Conservation (phyloP, 2,797 vertebrate genomes). For the Labroides dimidiatus region DNA sequence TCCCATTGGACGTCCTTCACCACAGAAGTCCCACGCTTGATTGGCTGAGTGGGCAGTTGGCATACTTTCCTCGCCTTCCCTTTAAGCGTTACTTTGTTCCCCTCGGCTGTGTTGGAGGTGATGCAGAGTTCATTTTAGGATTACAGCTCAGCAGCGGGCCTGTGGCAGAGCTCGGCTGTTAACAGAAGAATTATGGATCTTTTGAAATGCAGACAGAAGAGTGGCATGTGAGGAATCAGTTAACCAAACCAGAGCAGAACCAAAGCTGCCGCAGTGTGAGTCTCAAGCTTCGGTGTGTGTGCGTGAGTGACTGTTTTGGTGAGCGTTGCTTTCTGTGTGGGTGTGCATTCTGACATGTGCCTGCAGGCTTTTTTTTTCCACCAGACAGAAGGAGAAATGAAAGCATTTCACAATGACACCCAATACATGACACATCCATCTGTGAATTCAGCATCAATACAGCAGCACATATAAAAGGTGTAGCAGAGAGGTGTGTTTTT, state of each 20-base stretch:
- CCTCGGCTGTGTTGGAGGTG: slow-evolving; percentile 68
- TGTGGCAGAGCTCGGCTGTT: slow-evolving; percentile 49
- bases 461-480: slow-evolving; percentile 41
- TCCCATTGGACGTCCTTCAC: slow-evolving; percentile 60
- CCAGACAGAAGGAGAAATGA: slow-evolving; percentile 40
- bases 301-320: slow-evolving; percentile 25
- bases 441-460: slow-evolving; percentile 65
- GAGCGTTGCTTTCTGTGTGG: slow-evolving; percentile 41
- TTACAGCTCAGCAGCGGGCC: slow-evolving; percentile 62
- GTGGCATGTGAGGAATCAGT: slow-evolving; percentile 34
- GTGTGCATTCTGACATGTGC: slow-evolving; percentile 50
- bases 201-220: slow-evolving; percentile 57
- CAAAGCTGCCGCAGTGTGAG: slow-evolving; percentile 35
- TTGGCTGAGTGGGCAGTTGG: slow-evolving; percentile 68
- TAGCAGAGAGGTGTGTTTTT: slow-evolving; percentile 21
- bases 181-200: slow-evolving; percentile 73
- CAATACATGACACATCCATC: slow-evolving; percentile 56
- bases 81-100: slow-evolving; percentile 57
- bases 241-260: slow-evolving; percentile 21
- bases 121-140: slow-evolving; percentile 78
- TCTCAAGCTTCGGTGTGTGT: slow-evolving; percentile 9
- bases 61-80: slow-evolving; percentile 55
- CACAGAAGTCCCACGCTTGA: slow-evolving; percentile 43
- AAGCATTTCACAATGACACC: slow-evolving; percentile 69
- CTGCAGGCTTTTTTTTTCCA: slow-evolving; percentile 41